These are phyloP conservation scores for Drosophila quadrilineata DNA, from an alignment of 1,140 invertebrate genomes.

Conservation along the genomic window DNA sequence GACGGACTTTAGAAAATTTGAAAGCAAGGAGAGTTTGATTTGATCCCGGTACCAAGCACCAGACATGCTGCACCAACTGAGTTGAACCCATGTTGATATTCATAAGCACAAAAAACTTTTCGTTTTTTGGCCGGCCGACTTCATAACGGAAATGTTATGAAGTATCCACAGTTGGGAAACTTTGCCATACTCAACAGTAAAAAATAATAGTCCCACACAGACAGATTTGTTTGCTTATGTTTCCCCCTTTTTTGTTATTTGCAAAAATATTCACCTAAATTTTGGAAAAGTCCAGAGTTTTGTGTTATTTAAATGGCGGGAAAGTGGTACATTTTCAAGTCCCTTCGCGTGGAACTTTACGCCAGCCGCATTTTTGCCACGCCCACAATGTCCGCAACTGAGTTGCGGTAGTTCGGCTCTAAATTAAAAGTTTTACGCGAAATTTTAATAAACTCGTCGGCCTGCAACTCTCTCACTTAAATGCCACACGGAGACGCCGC, in stretches of 20 bases:
- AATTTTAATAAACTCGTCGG: slow-evolving; percentile 38
- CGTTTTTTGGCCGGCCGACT: slow-evolving; percentile 11
- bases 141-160: slow-evolving; percentile 35
- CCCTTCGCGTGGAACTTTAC: neutral
- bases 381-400: slow-evolving; percentile 8
- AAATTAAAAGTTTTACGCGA: slow-evolving; percentile 46
- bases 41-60: neutral
- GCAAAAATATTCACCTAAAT: slow-evolving; percentile 14
- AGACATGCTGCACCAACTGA: slow-evolving; percentile 1
- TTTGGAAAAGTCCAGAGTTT: slow-evolving; percentile 11
- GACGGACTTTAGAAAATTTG: slow-evolving; percentile 43
- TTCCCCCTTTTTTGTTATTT: neutral
- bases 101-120: slow-evolving; percentile 32
- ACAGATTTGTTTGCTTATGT: too few relatives aligned
- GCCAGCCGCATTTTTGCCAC: slow-evolving; percentile 8
- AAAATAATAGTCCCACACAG: slow-evolving; percentile 26
- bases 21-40: too few relatives aligned
- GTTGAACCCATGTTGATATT: slow-evolving; percentile 28
- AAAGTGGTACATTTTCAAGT: slow-evolving; percentile 15
- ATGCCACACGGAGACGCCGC: slow-evolving; percentile 19
- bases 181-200: slow-evolving; percentile 14
- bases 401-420: slow-evolving; percentile 13
- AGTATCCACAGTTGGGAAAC: slow-evolving; percentile 30
- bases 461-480: slow-evolving; percentile 30
- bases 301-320: slow-evolving; percentile 11